A percentile compares a stretch with the other conserved stretches of the same genome.
These are phyloP conservation scores for Pavo muticus DNA, from an alignment of 2,113 vertebrate genomes.

Conservation along the genomic window DNA sequence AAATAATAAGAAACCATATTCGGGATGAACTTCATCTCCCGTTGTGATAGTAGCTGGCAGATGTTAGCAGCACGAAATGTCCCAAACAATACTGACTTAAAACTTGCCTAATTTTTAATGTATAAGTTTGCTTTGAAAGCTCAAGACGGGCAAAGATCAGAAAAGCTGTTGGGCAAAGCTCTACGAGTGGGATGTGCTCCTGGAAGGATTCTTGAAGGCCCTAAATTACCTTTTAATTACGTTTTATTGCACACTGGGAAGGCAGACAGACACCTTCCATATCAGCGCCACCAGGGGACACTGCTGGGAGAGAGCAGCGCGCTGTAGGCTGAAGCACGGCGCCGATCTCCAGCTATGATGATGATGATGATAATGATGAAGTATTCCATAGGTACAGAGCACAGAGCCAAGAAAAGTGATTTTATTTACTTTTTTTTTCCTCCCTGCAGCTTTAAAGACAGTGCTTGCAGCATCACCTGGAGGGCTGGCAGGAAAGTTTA, in stretches of 20 bases:
- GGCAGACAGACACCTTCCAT: conserved; percentile 52
- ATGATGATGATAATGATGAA: not conserved
- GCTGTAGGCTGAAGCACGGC: fast-evolving
- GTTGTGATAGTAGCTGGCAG: not conserved
- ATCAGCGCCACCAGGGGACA: conserved; percentile 32
- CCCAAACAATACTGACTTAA: fast-evolving
- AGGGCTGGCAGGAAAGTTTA: not conserved
- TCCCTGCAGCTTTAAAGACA: not conserved
- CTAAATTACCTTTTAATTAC: not conserved
- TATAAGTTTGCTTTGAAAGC: not conserved
- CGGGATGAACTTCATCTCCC: not conserved
- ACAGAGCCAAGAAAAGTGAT: not conserved
- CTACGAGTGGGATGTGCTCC: fast-evolving
- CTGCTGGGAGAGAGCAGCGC: not conserved
- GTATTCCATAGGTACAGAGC: not conserved
- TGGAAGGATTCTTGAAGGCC: not conserved
- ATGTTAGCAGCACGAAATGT: not conserved
- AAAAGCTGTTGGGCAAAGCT: not conserved
- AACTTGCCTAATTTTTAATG: not conserved
- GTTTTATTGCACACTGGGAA: not conserved
- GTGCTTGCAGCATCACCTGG: not conserved
- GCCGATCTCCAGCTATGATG: not conserved
- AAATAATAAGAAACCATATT: not conserved
- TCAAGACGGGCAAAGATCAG: not conserved
- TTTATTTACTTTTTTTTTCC: not conserved